Conservation (phyloP, 2,797 vertebrate genomes). For the Diplodus sargus region DNA sequence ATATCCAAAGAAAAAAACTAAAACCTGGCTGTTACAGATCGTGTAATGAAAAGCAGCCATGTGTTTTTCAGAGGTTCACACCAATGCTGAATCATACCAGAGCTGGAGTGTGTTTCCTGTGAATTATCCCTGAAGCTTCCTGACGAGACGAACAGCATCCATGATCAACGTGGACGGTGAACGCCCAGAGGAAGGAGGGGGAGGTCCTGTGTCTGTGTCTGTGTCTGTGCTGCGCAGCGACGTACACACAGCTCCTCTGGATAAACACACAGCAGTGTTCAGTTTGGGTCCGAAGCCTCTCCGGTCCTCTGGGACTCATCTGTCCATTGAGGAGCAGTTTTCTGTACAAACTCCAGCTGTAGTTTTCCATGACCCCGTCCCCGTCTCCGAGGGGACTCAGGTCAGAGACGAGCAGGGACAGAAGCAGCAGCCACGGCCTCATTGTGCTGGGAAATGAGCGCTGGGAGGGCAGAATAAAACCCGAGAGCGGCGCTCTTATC, state of each 20-base stretch:
- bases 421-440: slow-evolving; percentile 62
- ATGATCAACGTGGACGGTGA: slow-evolving; percentile 14
- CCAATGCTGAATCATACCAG: slow-evolving; percentile 56
- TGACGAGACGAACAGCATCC: slow-evolving; percentile 13
- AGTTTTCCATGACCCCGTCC: slow-evolving; percentile 42
- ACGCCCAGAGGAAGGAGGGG: slow-evolving; percentile 38
- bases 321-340: slow-evolving; percentile 30
- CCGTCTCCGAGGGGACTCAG: slow-evolving; percentile 41
- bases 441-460: slow-evolving; percentile 52
- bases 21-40: background rate
- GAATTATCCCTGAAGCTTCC: slow-evolving; percentile 41
- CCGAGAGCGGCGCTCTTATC: slow-evolving; percentile 50
- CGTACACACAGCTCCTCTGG: slow-evolving; percentile 9
- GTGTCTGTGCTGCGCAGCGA: slow-evolving; percentile 34
- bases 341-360: slow-evolving; percentile 40
- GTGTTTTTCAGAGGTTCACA: background rate
- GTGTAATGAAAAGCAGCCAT: background rate
- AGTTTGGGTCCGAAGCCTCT: slow-evolving; percentile 23
- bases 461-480: slow-evolving; percentile 9
- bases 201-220: slow-evolving; percentile 4
- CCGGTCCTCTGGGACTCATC: slow-evolving; percentile 7
- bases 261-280: slow-evolving; percentile 28
- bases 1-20: slow-evolving; percentile 3
- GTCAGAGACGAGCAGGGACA: slow-evolving; percentile 59
- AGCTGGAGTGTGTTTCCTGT: slow-evolving; percentile 34